These are phyloP conservation scores for Agrotis segetum DNA, from an alignment of 2,888 invertebrate genomes.

Conservation along the genomic window DNA sequence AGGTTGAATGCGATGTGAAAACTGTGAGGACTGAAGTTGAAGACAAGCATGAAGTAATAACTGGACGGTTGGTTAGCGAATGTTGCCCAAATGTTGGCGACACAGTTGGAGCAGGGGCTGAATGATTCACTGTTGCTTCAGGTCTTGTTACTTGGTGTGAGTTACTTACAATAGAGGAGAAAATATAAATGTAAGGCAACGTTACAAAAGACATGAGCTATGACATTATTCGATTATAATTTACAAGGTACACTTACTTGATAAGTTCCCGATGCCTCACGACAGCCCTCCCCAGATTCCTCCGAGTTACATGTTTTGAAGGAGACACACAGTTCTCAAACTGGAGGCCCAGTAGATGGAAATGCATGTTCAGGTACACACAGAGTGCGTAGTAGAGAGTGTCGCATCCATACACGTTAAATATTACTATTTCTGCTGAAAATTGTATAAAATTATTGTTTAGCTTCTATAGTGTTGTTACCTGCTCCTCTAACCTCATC, in stretches of 20 bases:
- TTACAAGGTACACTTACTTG: constrained; percentile 69
- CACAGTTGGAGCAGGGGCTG: too few relatives aligned
- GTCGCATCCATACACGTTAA: constrained; percentile 75
- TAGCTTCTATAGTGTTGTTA: too few relatives aligned
- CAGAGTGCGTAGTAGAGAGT: constrained; percentile 77
- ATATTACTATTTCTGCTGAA: constrained; percentile 75
- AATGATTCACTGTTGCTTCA: too few relatives aligned
- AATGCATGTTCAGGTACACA: constrained; percentile 80
- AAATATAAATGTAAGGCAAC: too few relatives aligned
- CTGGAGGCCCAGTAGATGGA: constrained; percentile 73
- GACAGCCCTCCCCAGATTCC: constrained; percentile 67
- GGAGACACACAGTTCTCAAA: constrained; percentile 68
- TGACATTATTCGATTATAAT: background rate
- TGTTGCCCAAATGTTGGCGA: too few relatives aligned
- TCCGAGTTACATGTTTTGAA: constrained; percentile 56
- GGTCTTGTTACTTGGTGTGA: too few relatives aligned
- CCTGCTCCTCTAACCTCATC: too few relatives aligned
- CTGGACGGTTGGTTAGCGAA: background rate
- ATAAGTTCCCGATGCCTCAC: constrained; percentile 78
- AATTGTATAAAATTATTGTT: constrained; percentile 21
- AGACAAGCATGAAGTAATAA: constrained; percentile 6
- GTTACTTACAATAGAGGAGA: too few relatives aligned
- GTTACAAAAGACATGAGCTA: too few relatives aligned
- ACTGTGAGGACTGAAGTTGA: constrained; percentile 13
- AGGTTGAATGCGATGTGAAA: constrained; percentile 36